Conservation (phyloP, 2,888 invertebrate genomes). For the Agriopis marginaria region DNA sequence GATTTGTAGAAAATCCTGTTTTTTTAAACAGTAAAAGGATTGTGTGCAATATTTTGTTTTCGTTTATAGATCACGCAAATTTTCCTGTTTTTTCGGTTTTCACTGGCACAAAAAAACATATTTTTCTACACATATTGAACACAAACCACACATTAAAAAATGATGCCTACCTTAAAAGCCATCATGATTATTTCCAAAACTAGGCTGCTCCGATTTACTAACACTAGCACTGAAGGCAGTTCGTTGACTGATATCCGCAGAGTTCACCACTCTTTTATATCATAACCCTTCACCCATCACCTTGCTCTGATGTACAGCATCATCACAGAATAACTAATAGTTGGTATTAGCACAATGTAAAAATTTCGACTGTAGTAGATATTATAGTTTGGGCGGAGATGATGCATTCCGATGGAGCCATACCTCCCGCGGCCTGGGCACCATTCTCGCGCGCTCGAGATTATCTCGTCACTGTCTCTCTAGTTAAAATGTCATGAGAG, state of each 20-base stretch:
- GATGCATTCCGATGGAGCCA: slow-evolving; percentile 54
- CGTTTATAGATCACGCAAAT: too few relatives aligned
- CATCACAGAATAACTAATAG: slow-evolving; percentile 27
- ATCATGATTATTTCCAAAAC: slow-evolving; percentile 39
- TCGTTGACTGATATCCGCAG: slow-evolving; percentile 46
- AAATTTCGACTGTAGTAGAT: slow-evolving; percentile 13
- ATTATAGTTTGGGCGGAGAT: slow-evolving; percentile 43
- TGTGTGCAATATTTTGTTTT: too few relatives aligned
- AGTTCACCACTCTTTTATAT: slow-evolving; percentile 47
- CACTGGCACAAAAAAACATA: too few relatives aligned
- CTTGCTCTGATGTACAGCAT: slow-evolving; percentile 42
- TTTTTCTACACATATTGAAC: neutral
- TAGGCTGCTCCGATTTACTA: slow-evolving; percentile 24
- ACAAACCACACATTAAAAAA: neutral
- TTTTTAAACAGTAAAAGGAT: too few relatives aligned
- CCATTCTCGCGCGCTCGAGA: too few relatives aligned
- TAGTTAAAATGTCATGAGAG: too few relatives aligned
- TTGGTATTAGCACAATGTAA: slow-evolving; percentile 18
- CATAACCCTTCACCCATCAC: slow-evolving; percentile 50
- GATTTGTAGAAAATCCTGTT: too few relatives aligned
- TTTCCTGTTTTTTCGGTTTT: too few relatives aligned
- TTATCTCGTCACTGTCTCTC: too few relatives aligned
- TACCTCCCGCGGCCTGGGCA: slow-evolving; percentile 56
- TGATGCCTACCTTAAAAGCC: slow-evolving; percentile 40
- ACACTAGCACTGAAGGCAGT: slow-evolving; percentile 42